Conservation (phyloP, 2,113 vertebrate species). For the Apodemus speciosus region DNA sequence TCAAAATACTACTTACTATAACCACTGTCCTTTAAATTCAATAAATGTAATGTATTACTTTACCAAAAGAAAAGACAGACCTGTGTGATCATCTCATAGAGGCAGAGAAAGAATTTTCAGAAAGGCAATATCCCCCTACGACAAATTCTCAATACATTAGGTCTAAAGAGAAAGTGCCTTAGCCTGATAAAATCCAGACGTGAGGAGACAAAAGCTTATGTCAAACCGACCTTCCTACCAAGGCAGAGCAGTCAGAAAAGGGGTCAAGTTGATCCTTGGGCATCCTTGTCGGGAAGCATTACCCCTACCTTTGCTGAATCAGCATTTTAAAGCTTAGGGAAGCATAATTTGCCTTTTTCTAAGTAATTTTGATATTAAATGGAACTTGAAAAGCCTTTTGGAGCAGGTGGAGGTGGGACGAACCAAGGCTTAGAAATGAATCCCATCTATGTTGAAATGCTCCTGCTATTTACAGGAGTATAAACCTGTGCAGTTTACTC, state of each 20-base stretch:
- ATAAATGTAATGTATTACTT: background rate
- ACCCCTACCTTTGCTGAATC: background rate
- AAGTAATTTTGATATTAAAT: background rate
- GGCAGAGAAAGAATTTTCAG: background rate
- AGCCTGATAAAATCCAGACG: background rate
- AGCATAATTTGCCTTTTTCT: background rate
- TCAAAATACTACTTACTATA: background rate
- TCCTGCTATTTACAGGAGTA: background rate
- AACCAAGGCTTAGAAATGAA: background rate
- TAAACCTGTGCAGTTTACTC: background rate
- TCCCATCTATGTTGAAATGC: background rate
- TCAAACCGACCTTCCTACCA: background rate
- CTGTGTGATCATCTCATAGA: background rate
- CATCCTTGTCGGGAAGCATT: background rate
- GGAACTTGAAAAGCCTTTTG: background rate
- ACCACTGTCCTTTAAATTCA: background rate
- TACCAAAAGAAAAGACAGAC: background rate
- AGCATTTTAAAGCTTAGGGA: background rate
- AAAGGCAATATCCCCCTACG: background rate
- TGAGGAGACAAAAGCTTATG: background rate
- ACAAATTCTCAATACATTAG: background rate
- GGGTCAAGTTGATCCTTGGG: too few species aligned
- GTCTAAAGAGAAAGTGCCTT: background rate
- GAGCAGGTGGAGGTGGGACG: background rate
- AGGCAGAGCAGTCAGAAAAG: background rate